Percentiles rank a stretch among this genome's conserved stretches.
Conservation (phyloP, 2,113 vertebrate species). For the Cyphomyrus plagiostoma region DNA sequence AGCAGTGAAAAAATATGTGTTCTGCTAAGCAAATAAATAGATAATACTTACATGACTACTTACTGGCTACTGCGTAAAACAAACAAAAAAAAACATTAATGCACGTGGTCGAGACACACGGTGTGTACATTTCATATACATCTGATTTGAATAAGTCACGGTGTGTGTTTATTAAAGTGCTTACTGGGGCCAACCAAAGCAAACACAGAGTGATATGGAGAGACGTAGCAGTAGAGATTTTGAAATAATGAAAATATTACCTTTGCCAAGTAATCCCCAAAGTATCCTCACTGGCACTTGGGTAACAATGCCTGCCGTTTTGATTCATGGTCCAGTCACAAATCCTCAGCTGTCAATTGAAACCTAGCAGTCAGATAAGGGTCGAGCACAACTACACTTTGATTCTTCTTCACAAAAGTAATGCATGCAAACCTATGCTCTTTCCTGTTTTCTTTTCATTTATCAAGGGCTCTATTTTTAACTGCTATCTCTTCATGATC, state of each 20-base stretch:
- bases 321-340: slow-evolving; percentile 99
- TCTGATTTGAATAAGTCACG: background rate
- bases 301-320: slow-evolving; percentile 99
- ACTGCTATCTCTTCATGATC: background rate
- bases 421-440: slow-evolving; percentile 73
- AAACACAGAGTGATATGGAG: slow-evolving; percentile 62
- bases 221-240: slow-evolving; percentile 65
- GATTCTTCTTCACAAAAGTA: slow-evolving; percentile 78
- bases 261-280: slow-evolving; percentile 99
- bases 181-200: slow-evolving; percentile 47
- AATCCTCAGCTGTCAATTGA: slow-evolving; percentile 99
- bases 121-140: slow-evolving; percentile 1
- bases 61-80: slow-evolving; percentile 2
- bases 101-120: background rate
- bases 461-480: background rate
- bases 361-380: slow-evolving; percentile 99
- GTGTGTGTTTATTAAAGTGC: slow-evolving; percentile 25
- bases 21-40: background rate
- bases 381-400: slow-evolving; percentile 90
- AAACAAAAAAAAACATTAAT: background rate
- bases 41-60: slow-evolving; percentile 9
- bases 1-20: background rate
- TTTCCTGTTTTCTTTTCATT: background rate
- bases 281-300: slow-evolving; percentile 99
- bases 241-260: slow-evolving; percentile 99